Evolutionary conservation across 2,113 vertebrate species (phyloP).

Genomic region (Tauraco erythrolophus): DNA sequence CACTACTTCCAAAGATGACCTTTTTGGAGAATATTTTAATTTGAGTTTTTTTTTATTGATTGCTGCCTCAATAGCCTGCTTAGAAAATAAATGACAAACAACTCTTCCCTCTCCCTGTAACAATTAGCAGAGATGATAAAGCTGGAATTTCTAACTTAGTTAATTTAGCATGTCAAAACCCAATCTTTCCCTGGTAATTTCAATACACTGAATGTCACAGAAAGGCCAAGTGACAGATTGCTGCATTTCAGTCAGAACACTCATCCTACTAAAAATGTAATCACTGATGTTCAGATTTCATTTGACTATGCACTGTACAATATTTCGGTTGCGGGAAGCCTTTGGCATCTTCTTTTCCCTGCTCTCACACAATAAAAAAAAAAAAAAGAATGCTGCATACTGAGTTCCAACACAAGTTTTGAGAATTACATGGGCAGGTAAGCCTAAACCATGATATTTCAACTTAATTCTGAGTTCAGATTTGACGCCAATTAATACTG

Average conservation of each 20-base stretch:
- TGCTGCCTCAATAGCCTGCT: neutral
- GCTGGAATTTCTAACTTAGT: constrained; percentile 73
- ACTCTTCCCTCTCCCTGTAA: neutral
- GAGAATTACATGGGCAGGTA: neutral
- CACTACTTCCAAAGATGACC: neutral
- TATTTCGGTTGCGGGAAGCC: constrained; percentile 61
- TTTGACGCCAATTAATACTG: neutral
- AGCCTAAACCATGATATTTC: neutral
- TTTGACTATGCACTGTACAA: constrained; percentile 38
- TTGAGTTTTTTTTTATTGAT: constrained; percentile 2
- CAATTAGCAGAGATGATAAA: constrained; percentile 76
- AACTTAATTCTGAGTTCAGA: neutral
- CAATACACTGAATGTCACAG: constrained; percentile 81
- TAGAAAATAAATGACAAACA: constrained; percentile 15
- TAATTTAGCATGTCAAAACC: constrained; percentile 79
- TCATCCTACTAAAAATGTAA: constrained; percentile 69
- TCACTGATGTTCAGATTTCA: constrained; percentile 61
- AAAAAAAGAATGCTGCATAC: neutral
- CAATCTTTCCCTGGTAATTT: constrained; percentile 79
- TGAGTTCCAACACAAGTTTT: neutral
- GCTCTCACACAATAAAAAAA: neutral
- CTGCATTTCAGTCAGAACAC: constrained; percentile 78
- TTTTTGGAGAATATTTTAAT: neutral
- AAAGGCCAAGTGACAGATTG: constrained; percentile 86
- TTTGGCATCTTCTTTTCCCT: neutral